Evolutionary conservation across 2,888 invertebrate genomes (phyloP).

Genomic region (Cylloceria caligata): DNA sequence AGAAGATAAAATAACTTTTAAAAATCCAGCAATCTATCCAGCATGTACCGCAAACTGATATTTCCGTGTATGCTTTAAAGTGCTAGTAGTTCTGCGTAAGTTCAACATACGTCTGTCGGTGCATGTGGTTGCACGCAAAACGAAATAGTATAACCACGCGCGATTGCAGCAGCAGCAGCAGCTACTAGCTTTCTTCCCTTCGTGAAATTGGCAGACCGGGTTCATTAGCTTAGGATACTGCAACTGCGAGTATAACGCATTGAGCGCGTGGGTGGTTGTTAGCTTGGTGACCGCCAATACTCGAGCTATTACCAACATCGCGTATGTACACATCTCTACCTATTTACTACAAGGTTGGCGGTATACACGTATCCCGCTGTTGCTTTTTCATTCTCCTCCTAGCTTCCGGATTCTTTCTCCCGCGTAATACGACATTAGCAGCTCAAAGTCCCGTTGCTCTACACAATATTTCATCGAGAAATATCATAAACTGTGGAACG

Average conservation of each 20-base stretch:
- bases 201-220: conserved; percentile 68
- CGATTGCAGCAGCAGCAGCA: neutral
- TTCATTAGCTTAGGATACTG: conserved; percentile 68
- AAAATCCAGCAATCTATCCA: too few relatives aligned
- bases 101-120: neutral
- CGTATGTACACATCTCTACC: neutral
- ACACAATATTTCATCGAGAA: neutral
- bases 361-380: neutral
- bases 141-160: neutral
- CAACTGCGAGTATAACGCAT: conserved; percentile 66
- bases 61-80: too few relatives aligned
- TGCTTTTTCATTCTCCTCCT: conserved; percentile 6
- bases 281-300: conserved; percentile 50
- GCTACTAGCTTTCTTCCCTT: conserved; percentile 39
- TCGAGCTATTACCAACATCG: conserved; percentile 14
- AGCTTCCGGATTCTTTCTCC: conserved; percentile 52
- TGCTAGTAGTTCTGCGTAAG: too few relatives aligned
- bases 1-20: too few relatives aligned
- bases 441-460: conserved; percentile 17
- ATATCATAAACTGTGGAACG: neutral
- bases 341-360: neutral
- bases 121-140: too few relatives aligned
- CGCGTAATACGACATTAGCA: conserved; percentile 24
- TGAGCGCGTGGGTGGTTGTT: conserved; percentile 71
- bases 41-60: too few relatives aligned